Evolutionary conservation across 2,888 invertebrate genomes (phyloP).

Genomic region (Neria commutata): DNA sequence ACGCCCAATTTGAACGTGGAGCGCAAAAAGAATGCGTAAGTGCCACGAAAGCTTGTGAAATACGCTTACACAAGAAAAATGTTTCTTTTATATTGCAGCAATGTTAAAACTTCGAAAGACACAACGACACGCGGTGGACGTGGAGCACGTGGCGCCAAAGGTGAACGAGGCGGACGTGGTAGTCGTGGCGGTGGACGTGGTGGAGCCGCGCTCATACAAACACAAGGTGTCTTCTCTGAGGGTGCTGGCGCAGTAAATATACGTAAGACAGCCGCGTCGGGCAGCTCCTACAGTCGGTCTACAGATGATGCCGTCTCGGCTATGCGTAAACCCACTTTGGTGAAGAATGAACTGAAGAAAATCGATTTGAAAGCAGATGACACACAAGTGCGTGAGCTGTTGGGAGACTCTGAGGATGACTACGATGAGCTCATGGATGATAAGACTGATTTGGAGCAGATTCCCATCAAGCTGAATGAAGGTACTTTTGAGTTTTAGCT

Average conservation of each 20-base stretch:
- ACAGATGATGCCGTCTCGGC: slow-evolving; percentile 45
- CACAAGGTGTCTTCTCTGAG: slow-evolving; percentile 59
- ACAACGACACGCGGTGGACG: slow-evolving; percentile 44
- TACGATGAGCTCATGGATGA: slow-evolving; percentile 42
- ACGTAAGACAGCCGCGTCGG: slow-evolving; percentile 41
- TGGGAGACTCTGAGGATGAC: slow-evolving; percentile 54
- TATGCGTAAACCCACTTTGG: slow-evolving; percentile 45
- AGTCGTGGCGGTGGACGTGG: slow-evolving; percentile 38
- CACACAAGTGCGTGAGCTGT: slow-evolving; percentile 46
- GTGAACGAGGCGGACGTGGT: slow-evolving; percentile 43
- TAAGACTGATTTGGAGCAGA: slow-evolving; percentile 50
- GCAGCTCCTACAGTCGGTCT: slow-evolving; percentile 40
- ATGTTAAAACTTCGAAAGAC: slow-evolving; percentile 60
- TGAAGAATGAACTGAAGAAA: slow-evolving; percentile 48
- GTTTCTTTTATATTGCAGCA: slow-evolving; percentile 37
- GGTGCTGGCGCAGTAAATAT: slow-evolving; percentile 54
- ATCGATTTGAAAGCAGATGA: slow-evolving; percentile 49
- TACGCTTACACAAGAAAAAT: background rate
- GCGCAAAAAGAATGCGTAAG: slow-evolving; percentile 66
- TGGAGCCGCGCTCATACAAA: slow-evolving; percentile 54
- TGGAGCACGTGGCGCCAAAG: slow-evolving; percentile 43
- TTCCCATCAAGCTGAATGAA: slow-evolving; percentile 55
- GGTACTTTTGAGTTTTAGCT: too few relatives aligned
- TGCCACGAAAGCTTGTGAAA: slow-evolving; percentile 1
- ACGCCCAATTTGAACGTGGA: slow-evolving; percentile 68